phyloP scores from a whole-genome alignment of 2,888 invertebrate species.

The Epiblema foenella region DNA sequence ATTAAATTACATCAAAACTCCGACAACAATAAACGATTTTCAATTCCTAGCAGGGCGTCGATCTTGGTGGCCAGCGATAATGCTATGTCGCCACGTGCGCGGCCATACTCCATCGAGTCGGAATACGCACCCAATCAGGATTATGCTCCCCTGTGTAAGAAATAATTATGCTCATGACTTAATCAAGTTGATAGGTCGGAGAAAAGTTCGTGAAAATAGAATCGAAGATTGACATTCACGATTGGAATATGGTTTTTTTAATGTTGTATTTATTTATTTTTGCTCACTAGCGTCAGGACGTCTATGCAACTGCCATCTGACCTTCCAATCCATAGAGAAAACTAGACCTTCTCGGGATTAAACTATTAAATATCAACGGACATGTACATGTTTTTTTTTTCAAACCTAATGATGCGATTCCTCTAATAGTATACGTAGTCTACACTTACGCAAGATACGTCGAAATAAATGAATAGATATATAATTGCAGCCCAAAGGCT shows the following conservation, averaged over 20 bases:
- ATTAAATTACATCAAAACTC: slow-evolving; percentile 19
- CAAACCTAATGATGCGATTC: too few relatives aligned
- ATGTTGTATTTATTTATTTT: too few relatives aligned
- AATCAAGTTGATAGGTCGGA: slow-evolving; percentile 67
- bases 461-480: slow-evolving; percentile 48
- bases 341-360: too few relatives aligned
- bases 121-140: slow-evolving; percentile 84
- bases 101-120: slow-evolving; percentile 79
- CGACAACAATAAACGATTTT: slow-evolving; percentile 31
- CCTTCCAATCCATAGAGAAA: too few relatives aligned
- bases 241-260: not conserved
- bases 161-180: slow-evolving; percentile 79
- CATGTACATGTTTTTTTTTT: too few relatives aligned
- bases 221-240: not conserved
- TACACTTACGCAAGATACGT: not conserved
- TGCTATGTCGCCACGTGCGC: slow-evolving; percentile 73
- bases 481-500: slow-evolving; percentile 61
- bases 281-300: too few relatives aligned
- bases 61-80: slow-evolving; percentile 56
- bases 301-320: too few relatives aligned
- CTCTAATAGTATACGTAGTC: too few relatives aligned
- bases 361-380: too few relatives aligned
- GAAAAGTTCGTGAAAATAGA: slow-evolving; percentile 1
- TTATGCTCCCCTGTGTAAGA: slow-evolving; percentile 79
- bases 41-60: slow-evolving; percentile 25